Percentiles rank a stretch among this genome's conserved stretches.
Evolutionary conservation across 2,888 invertebrate species (phyloP).

Genomic region (Macaria notata): DNA sequence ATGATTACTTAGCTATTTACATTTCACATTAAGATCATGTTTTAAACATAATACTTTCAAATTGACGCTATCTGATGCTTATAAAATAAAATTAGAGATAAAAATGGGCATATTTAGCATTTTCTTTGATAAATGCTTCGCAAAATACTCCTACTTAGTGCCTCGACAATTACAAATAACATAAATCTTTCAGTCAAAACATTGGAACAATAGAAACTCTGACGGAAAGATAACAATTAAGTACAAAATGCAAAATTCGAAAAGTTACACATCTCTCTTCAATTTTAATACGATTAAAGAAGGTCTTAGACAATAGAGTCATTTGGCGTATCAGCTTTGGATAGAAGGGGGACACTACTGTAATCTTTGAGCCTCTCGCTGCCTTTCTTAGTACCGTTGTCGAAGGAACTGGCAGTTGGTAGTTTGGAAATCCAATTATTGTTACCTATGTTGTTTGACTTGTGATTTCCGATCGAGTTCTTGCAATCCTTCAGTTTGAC

Average conservation of each 20-base stretch:
- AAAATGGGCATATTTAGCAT: neutral
- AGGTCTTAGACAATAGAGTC: conserved; percentile 68
- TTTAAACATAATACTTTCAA: neutral
- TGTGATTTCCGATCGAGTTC: conserved; percentile 62
- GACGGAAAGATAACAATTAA: conserved; percentile 23
- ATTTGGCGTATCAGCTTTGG: conserved; percentile 68
- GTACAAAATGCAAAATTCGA: conserved; percentile 34
- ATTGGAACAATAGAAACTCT: conserved; percentile 17
- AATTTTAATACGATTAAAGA: conserved; percentile 19
- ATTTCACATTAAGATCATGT: neutral
- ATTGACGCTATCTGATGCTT: neutral
- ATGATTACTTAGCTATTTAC: conserved; percentile 4
- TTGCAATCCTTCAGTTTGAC: conserved; percentile 71
- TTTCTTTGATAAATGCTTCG: conserved; percentile 4
- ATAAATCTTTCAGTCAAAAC: conserved; percentile 25
- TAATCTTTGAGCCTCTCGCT: conserved; percentile 71
- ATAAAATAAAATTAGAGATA: neutral
- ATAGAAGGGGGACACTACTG: conserved; percentile 73
- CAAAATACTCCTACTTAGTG: conserved; percentile 4
- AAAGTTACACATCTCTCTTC: conserved; percentile 27
- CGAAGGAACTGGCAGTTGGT: conserved; percentile 73
- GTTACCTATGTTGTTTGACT: conserved; percentile 70
- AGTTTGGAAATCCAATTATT: conserved; percentile 77
- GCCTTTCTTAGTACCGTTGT: conserved; percentile 63
- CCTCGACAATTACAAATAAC: conserved; percentile 4